These are phyloP conservation scores for Homarus gammarus DNA, from an alignment of 2,888 invertebrate species.

Conservation along the genomic window DNA sequence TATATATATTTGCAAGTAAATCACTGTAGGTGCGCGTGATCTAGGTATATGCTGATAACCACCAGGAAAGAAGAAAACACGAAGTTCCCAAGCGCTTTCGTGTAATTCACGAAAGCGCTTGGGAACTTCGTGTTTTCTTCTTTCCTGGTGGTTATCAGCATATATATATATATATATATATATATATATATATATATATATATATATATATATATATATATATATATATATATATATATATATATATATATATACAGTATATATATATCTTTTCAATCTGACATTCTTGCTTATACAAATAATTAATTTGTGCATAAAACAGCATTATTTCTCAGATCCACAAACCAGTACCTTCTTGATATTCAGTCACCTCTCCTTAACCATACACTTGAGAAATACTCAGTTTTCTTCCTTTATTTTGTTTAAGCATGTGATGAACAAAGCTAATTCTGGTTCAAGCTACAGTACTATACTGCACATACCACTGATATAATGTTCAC, in stretches of 20 bases:
- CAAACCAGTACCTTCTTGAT: background rate
- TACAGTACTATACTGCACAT: background rate
- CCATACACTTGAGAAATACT: background rate
- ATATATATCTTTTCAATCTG: constrained; percentile 2
- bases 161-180: too few relatives aligned
- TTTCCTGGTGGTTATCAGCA: too few relatives aligned
- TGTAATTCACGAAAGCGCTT: too few relatives aligned
- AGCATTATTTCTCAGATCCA: constrained; percentile 29
- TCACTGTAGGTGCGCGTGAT: too few relatives aligned
- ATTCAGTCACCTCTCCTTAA: background rate
- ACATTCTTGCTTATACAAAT: background rate
- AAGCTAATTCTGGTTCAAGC: background rate
- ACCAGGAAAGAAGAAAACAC: too few relatives aligned
- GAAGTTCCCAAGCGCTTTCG: too few relatives aligned
- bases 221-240: too few relatives aligned
- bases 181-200: too few relatives aligned
- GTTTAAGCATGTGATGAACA: background rate
- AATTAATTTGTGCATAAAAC: constrained; percentile 28
- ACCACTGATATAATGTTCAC: background rate
- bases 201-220: too few relatives aligned
- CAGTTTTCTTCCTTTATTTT: background rate
- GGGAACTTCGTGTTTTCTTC: too few relatives aligned
- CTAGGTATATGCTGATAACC: too few relatives aligned
- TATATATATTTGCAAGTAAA: too few relatives aligned
- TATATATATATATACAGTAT: constrained; percentile 5